Base-by-base conservation (phyloP, 2,888 invertebrate species). In the Eupithecia subumbrata region DNA sequence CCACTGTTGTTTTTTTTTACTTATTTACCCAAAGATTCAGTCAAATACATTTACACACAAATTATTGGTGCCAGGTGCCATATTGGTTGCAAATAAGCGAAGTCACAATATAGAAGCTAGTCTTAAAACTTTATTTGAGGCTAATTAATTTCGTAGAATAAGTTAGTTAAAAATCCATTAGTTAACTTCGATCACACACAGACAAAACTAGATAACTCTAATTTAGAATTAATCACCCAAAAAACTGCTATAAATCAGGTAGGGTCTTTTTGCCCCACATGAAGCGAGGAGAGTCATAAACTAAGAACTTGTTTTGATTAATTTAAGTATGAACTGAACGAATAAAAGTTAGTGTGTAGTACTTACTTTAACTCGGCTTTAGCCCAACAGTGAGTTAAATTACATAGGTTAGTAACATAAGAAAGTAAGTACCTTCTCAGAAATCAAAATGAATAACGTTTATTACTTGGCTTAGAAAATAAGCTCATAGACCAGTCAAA, bases 201-300 rank as follows among this genome's bases (percentile, higher is more conserved):
- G 60, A 72, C 78, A 79, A 79, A 82, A 82, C 76, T 74, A 89
- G 91, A 92, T 92, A 91, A 88, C 83, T 85, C 88, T 89, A 89
- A 91, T 91, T 92, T 88, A 83, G 89, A 91, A 92, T 91, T 90
- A 91, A 89, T 89, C 87, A 89, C 89, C 34, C 86, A 85, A 89
- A 91, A 87, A 89, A 86, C 78, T 80, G 82, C 82, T 83, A 91
- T 92, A 92, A 92, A 93, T 92, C 92, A 91, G 88, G 87, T 87
- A 86, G 82, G 83, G 80, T 25, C 64, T 70, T 82, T 48, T 82
- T 83, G 80, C 87, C 86, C 84, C 90, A 89, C 90, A 87, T 86
- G 88, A 37, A 72, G 82, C 67, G 8, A 79, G 52, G 84, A 71
- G 72, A 66, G 56, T 34, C 34, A 34, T 72, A 76, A 72, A 52